A percentile compares a stretch with the other conserved stretches of the same genome.
These are phyloP conservation scores for Cheracebus regulus DNA, from an alignment of 2,797 vertebrate species.

Conservation along the genomic window DNA sequence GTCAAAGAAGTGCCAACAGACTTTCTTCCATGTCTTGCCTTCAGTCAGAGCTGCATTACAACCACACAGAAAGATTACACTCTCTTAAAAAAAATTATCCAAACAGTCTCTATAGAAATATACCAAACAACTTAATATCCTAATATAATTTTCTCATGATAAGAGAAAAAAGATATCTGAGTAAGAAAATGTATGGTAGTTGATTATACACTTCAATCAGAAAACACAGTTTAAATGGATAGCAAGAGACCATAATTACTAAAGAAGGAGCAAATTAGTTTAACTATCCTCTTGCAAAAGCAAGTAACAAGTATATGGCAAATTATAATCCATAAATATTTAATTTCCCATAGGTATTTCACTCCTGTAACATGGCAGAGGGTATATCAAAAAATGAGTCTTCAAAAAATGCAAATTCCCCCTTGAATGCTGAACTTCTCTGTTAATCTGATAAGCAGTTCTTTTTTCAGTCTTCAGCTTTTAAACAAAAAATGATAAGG, in stretches of 20 bases:
- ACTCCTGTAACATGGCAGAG: not conserved
- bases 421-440: not conserved
- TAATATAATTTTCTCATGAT: not conserved
- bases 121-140: not conserved
- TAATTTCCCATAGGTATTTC: not conserved
- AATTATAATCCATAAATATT: slow-evolving; percentile 33
- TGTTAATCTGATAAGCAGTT: not conserved
- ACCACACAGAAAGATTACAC: not conserved
- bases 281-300: not conserved
- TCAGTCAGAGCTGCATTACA: not conserved
- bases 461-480: not conserved
- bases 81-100: not conserved
- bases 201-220: not conserved
- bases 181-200: not conserved
- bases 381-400: not conserved
- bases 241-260: not conserved
- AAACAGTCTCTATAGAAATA: not conserved
- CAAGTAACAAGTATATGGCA: not conserved
- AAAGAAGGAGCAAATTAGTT: not conserved
- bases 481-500: not conserved
- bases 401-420: slow-evolving; percentile 40
- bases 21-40: not conserved
- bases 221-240: not conserved
- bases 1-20: slow-evolving; percentile 4
- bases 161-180: not conserved